Base-by-base conservation (phyloP, 1,140 invertebrate species). In the Drosophila kepulauana region DNA sequence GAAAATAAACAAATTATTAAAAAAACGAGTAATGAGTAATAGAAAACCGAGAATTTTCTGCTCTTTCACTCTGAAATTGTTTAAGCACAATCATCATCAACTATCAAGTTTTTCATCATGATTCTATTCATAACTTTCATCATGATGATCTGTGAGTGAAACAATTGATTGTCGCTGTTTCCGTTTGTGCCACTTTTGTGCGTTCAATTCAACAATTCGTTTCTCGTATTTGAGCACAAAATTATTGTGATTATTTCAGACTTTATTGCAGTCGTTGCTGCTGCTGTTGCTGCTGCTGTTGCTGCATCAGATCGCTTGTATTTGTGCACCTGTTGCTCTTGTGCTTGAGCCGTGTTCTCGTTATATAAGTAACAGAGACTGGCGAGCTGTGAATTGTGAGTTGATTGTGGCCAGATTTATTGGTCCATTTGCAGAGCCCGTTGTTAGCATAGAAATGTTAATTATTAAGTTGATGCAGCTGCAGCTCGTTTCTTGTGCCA, bases 241-340 rank as follows among this genome's bases (percentile, higher is more conserved):
- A 87, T 87, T 80, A 82, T 87, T 87, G 82, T 87, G 72, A 87
- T 87, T 87, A 82, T 82, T 72, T 74, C 45, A 73, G 78, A 74
- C 56, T 73, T 79, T 43, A 13, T 57, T 66, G 52, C 35, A 78
- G 72, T n/a, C 41, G 62, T 46, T 59, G 56, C 45, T 76, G 61
- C 33, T 65, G 33, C 33, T 70, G 30, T 5, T 61, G n/a, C 35
- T 58, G 57, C 52, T 68, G 49, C 25, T 81, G 68, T 8, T 45
- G 59, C 45, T 62, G 48, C 10, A 8, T 10, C 35, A 38, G 35
- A 8, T 38, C 10, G 8, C 11, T 25, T 38, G 35, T 38, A 38
- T 38, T 38, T 52, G 79, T 64, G 79, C 82, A 86, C 79, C 82
- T 86, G 81, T 73, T 75, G 78, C 70, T 61, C 62, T 51, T 78